Evolutionary conservation across 2,113 vertebrate species (phyloP), one percentile per base, ranked within the genome.

Genomic region (human (Homo sapiens)): DNA sequence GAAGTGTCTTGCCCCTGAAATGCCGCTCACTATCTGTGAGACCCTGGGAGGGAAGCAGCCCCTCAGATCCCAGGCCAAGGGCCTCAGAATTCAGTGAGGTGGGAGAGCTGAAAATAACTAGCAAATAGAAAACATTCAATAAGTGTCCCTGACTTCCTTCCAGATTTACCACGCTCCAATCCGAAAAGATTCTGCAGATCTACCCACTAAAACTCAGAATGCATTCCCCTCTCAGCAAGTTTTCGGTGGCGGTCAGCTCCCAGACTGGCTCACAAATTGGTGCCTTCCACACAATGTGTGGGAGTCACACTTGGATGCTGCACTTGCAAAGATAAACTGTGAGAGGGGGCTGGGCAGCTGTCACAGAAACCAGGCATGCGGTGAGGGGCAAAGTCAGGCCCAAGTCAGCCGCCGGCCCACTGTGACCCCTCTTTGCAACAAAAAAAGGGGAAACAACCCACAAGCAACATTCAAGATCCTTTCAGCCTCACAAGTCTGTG

Each of bases 241-340:
- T 59, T 59, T 35, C 4, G 0, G 38, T 50, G 66, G 55, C 30
- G 2, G 52, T 5, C 30, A 12, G 59, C 64, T 92, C 35, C 35
- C 35, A 40, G 59, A 6, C 43, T 5, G 2, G 52, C 35, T 32
- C 9, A 2, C 16, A 48, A 9, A 43, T n/a, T 8, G 17, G 4
- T 16, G 6, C 23, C 48, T 38, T 43, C 18, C 64, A 20, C 0
- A 0, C 3, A 4, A 3, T 8, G 30, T 4, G 2, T 7, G 5
- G 25, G n/a, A 23, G 27, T 45, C 64, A 52, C 27, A 20, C 14
- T 3, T 20, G 14, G 13, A 76, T 0, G 8, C 43, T 9, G 59
- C 18, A 50, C 2, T 1, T 3, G 27, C 50, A 6, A 35, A 70
- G 48, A 14, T 50, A 8, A 8, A 0, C 75, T 6, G 52, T 11